These are phyloP conservation scores for Felis catus DNA, from an alignment of 2,113 vertebrate species.

Conservation along the genomic window F.catus_Fca126_mat1.0 CM031421.1:11061501-11062000, in stretches of 20 bases:
- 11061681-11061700: neutral
- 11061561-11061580: neutral
- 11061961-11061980: neutral
- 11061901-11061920: neutral
- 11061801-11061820: neutral
- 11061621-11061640: neutral
- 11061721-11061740: neutral
- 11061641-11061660: neutral
- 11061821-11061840: neutral
- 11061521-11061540: neutral
- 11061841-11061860: neutral
- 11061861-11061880: neutral
- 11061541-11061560: neutral
- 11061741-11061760: neutral
- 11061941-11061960: neutral
- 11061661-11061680: constrained; percentile 6
- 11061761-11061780: neutral
- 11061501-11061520: neutral
- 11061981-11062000: neutral
- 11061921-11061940: neutral
- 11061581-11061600: neutral
- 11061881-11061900: neutral
- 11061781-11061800: neutral
- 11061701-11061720: neutral
- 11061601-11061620: neutral